These are phyloP conservation scores for Burhinus bistriatus DNA, from an alignment of 2,113 vertebrate species.

Conservation along the genomic window DNA sequence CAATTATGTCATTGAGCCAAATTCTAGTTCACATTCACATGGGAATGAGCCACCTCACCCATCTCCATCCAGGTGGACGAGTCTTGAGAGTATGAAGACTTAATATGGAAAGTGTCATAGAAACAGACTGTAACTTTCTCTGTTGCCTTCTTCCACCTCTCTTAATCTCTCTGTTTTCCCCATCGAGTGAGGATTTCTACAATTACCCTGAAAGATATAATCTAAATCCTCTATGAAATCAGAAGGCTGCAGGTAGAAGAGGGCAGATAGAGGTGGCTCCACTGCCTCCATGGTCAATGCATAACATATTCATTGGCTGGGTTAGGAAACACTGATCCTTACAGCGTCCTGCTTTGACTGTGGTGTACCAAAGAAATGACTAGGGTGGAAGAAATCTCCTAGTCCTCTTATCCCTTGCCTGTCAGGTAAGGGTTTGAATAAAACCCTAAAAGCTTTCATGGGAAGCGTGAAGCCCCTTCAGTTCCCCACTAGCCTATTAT, in stretches of 20 bases:
- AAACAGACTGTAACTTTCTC: not conserved
- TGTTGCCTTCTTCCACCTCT: not conserved
- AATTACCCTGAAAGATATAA: not conserved
- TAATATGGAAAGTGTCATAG: not conserved
- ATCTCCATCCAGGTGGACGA: not conserved
- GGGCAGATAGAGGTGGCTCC: not conserved
- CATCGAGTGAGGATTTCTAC: not conserved
- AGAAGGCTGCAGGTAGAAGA: not conserved
- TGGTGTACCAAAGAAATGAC: not conserved
- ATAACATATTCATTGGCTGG: not conserved
- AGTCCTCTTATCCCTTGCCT: not conserved
- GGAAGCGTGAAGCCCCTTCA: slow-evolving; percentile 1
- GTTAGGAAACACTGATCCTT: not conserved
- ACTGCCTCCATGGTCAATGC: not conserved
- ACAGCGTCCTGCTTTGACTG: not conserved
- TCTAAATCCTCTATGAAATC: not conserved
- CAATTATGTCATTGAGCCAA: not conserved
- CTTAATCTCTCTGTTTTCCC: not conserved
- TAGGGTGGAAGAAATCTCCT: not conserved
- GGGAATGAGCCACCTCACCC: not conserved
- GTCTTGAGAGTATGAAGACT: not conserved
- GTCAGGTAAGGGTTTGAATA: slow-evolving; percentile 41
- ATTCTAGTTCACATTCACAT: not conserved
- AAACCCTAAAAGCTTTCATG: slow-evolving; percentile 37
- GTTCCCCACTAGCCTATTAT: slow-evolving; percentile 36